These are phyloP conservation scores for Heliconius sara DNA, from an alignment of 2,888 invertebrate species.

Conservation along the genomic window DNA sequence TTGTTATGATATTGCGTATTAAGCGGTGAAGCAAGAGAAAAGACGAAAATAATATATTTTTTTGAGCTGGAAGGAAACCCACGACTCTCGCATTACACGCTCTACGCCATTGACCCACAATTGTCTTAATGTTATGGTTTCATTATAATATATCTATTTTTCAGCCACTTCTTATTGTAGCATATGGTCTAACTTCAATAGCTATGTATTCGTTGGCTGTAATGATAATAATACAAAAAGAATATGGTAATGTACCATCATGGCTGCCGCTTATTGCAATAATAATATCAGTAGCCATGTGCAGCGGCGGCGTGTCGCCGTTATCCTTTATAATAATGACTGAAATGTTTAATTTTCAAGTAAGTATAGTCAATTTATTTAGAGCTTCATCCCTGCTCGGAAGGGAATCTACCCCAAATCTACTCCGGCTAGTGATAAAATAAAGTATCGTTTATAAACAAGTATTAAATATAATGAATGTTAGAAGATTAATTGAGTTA, in stretches of 20 bases:
- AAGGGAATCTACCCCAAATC: no score
- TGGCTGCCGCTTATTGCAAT: conserved; percentile 59
- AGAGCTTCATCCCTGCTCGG: no score
- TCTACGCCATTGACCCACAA: no score
- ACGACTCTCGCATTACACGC: background rate
- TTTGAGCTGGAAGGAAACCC: no score
- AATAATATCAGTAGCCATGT: conserved; percentile 53
- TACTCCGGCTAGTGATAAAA: no score
- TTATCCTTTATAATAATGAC: conserved; percentile 63
- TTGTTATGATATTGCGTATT: background rate
- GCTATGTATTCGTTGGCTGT: conserved; percentile 54
- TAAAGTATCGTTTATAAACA: no score
- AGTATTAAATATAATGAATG: no score
- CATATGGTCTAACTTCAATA: conserved; percentile 41
- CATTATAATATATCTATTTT: conserved; percentile 24
- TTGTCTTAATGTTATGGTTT: no score
- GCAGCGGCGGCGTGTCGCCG: conserved; percentile 57
- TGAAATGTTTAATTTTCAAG: conserved; percentile 62
- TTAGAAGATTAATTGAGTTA: no score
- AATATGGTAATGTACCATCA: conserved; percentile 52
- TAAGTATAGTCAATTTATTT: conserved; percentile 34
- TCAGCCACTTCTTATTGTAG: conserved; percentile 54
- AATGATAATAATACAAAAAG: conserved; percentile 53
- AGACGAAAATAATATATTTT: no score
- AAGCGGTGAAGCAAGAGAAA: no score